Conservation (phyloP, 1,140 invertebrate genomes). For the Andrena cerasifolii region DNA sequence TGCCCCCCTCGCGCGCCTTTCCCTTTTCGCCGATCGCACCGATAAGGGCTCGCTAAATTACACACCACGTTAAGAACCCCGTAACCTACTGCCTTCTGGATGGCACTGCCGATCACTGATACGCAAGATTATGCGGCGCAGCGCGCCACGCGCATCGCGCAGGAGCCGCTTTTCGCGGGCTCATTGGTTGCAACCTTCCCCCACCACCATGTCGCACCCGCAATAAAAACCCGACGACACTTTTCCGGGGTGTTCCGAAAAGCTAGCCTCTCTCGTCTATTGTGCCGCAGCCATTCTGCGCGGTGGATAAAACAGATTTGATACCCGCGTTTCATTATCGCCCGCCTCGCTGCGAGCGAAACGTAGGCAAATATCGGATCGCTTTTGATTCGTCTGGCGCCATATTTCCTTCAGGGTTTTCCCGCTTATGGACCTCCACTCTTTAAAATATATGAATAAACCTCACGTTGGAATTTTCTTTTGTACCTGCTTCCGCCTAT, state of each 20-base stretch:
- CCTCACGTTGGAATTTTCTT: no score
- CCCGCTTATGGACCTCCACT: no score
- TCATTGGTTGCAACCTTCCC: constrained; percentile 36
- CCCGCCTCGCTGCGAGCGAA: neutral
- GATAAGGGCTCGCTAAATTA: constrained; percentile 55
- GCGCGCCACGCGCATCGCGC: constrained; percentile 76
- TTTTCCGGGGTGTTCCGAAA: constrained; percentile 49
- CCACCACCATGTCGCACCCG: constrained; percentile 14
- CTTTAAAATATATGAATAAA: no score
- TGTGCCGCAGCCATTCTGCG: neutral
- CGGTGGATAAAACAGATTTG: constrained; percentile 29
- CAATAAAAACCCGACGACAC: constrained; percentile 37
- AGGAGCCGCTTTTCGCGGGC: constrained; percentile 71
- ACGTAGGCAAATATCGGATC: neutral
- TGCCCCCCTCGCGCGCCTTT: constrained; percentile 7
- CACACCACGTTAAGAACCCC: constrained; percentile 46
- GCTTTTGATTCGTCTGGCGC: neutral
- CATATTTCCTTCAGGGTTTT: neutral
- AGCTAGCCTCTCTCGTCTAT: constrained; percentile 16
- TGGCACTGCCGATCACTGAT: constrained; percentile 79
- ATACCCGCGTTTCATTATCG: neutral
- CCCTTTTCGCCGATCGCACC: constrained; percentile 52
- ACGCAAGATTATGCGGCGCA: constrained; percentile 79
- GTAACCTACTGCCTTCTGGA: constrained; percentile 73
- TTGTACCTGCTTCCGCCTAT: no score